phyloP scores from a whole-genome alignment of 2,797 vertebrate species.

The Typhlichthys eigenmanni region DNA sequence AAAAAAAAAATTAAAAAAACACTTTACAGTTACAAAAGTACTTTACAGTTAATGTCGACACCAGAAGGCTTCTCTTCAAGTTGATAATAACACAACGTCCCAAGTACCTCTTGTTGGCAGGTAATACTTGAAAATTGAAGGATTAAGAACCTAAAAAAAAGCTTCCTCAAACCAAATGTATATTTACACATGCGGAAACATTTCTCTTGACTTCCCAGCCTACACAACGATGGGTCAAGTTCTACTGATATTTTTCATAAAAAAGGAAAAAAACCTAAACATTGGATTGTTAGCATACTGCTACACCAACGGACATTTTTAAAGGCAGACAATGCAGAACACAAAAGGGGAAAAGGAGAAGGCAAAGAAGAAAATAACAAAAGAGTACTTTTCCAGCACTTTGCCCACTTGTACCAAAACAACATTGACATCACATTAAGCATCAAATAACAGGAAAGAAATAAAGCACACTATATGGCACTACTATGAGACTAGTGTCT shows the following conservation, averaged over 20 bases:
- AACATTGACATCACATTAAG: no score
- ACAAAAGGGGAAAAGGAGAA: not conserved
- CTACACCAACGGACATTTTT: constrained; percentile 11
- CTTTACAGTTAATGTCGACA: constrained; percentile 1
- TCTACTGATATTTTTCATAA: constrained; percentile 22
- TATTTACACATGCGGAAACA: constrained; percentile 19
- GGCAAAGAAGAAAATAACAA: constrained; percentile 1
- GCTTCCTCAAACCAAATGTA: constrained; percentile 11
- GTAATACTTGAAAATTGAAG: constrained; percentile 34
- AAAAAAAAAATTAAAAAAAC: not conserved
- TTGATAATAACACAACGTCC: not conserved
- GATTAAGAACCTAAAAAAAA: constrained; percentile 26
- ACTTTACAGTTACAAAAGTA: not conserved
- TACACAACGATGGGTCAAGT: not conserved
- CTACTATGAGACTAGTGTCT: no score
- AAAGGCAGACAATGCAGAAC: constrained; percentile 11
- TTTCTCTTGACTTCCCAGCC: not conserved
- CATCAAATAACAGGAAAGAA: no score
- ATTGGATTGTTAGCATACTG: constrained; percentile 1
- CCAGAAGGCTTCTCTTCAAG: constrained; percentile 15
- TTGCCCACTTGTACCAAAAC: not conserved
- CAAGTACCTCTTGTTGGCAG: constrained; percentile 35
- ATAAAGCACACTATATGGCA: not conserved
- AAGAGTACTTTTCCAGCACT: not conserved
- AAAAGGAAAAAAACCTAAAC: not conserved